Base-by-base conservation (phyloP, 1,140 invertebrate genomes). In the Hycleus cichorii region DNA sequence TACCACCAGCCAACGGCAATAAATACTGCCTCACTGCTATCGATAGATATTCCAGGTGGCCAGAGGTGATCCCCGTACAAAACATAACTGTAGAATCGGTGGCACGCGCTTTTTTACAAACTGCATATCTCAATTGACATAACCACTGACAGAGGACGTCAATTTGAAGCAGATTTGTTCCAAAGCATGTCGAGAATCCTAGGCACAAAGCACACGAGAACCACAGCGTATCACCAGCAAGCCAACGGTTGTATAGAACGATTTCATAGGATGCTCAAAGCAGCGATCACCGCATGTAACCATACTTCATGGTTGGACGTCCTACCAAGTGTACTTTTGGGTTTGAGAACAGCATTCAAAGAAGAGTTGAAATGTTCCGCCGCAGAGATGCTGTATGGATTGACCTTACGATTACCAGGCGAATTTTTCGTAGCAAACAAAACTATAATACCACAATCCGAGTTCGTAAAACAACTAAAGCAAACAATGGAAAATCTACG, bases 41-140 rank as follows among this genome's bases (percentile, higher is more conserved):
- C 12, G 74, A 78, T 59, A 49, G 72, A n/a, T 78, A 67, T 57
- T 74, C 74, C 7, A 44, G 71, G 7, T 78, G 74, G 72, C 73
- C 68, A 1, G 73, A 78, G 66, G 72, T 64, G 2, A 52, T 69
- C 8, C 72, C 75, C 42, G 74, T 1, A 5, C 40, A 18, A 69
- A 76, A 51, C 67, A 58, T 38, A 3, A 57, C 69, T 5, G 69
- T 73, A 5, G 68, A 74, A 49, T 69, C 72, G 25, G 58, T 67
- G n/a, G 64, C 65, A 4, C 50, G 32, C 43, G 50, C 52, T 12
- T 1, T 53, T 72, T 3, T 53, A 60, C n/a, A 39, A 2, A 51
- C 4, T 75, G 71, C 69, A 69, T 73, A 60, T 64, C 4, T 65
- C 65, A 3, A 38, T 10, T n/a, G 8, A 3, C 11, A 32, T 49